phyloP scores from a whole-genome alignment of 2,888 invertebrate species.

The Cheilosia vulpina region DNA sequence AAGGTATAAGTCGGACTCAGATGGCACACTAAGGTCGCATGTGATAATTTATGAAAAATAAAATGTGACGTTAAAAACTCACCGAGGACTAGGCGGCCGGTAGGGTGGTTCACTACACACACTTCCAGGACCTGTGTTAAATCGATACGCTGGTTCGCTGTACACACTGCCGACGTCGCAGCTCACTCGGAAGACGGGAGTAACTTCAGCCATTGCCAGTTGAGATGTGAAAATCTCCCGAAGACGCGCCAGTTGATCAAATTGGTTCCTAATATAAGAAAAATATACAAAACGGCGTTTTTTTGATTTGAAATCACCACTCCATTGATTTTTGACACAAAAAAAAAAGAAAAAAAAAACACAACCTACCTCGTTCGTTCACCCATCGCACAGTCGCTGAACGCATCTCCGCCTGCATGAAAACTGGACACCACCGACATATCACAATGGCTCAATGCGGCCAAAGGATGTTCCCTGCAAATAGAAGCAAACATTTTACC shows the following conservation, averaged over 20 bases:
- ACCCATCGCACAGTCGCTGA: conserved; percentile 83
- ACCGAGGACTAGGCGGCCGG: conserved; percentile 84
- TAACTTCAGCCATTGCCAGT: conserved; percentile 89
- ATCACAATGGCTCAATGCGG: conserved; percentile 95
- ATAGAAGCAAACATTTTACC: not conserved
- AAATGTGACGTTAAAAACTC: conserved; percentile 61
- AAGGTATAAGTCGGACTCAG: no score
- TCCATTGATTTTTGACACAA: not conserved
- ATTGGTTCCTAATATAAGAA: conserved; percentile 84
- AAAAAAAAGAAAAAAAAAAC: not conserved
- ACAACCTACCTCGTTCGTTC: conserved; percentile 82
- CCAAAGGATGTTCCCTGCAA: conserved; percentile 91
- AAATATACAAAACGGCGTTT: not conserved
- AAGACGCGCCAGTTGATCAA: conserved; percentile 91
- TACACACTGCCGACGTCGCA: conserved; percentile 83
- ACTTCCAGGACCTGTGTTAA: conserved; percentile 87
- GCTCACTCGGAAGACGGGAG: conserved; percentile 85
- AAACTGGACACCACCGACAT: conserved; percentile 95
- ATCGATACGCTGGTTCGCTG: conserved; percentile 83
- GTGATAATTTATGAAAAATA: not conserved
- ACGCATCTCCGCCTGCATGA: conserved; percentile 83
- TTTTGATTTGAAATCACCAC: not conserved
- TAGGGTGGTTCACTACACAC: conserved; percentile 95
- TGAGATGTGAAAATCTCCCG: conserved; percentile 93
- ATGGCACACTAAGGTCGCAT: not conserved